Conservation (phyloP, 2,113 vertebrate species). For the Camelus bactrianus region DNA sequence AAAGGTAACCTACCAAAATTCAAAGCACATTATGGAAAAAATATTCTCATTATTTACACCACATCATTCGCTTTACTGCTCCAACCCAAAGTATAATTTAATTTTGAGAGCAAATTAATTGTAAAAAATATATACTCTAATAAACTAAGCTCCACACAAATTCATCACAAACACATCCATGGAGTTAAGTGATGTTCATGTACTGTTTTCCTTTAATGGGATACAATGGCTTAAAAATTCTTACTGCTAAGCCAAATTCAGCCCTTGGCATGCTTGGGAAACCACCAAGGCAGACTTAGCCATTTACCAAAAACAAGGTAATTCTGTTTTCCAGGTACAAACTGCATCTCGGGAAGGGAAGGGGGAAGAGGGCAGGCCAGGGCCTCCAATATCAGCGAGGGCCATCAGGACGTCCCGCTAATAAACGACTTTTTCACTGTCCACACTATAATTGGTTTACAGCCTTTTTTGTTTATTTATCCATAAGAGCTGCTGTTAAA, state of each 20-base stretch:
- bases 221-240: neutral
- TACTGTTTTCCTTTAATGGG: neutral
- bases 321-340: neutral
- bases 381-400: conserved; percentile 66
- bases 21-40: neutral
- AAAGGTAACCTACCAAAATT: no score
- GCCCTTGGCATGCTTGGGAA: neutral
- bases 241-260: neutral
- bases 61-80: neutral
- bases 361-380: neutral
- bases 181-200: neutral
- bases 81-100: neutral
- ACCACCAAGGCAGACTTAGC: neutral
- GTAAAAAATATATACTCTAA: neutral
- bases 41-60: neutral
- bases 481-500: conserved; percentile 94
- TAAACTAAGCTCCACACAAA: neutral
- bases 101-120: neutral
- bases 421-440: conserved; percentile 95
- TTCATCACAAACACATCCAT: neutral
- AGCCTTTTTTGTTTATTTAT: conserved; percentile 94
- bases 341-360: neutral
- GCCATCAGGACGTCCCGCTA: conserved; percentile 87
- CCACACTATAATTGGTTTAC: conserved; percentile 95
- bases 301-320: neutral